Evolutionary conservation across 2,113 vertebrate genomes (phyloP).

Genomic region (Piprites chloris): DNA sequence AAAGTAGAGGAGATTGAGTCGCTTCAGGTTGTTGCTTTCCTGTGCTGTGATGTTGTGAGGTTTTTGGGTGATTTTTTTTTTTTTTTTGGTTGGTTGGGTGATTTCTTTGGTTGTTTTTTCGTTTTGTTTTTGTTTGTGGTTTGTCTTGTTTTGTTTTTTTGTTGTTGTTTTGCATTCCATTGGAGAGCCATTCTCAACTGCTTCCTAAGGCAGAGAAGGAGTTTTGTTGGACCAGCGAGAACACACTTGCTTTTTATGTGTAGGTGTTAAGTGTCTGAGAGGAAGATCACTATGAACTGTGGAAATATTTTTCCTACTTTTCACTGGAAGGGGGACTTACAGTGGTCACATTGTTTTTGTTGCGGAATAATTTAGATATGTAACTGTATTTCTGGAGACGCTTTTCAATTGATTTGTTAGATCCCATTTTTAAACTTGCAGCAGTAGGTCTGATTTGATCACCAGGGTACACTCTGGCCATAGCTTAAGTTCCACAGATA

Average conservation of each 20-base stretch:
- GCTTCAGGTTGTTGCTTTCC: background rate
- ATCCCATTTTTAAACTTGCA: background rate
- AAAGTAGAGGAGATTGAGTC: background rate
- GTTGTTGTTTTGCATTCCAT: background rate
- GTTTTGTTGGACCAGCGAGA: background rate
- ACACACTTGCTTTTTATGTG: background rate
- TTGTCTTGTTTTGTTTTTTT: background rate
- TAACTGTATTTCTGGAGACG: background rate
- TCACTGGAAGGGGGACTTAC: background rate
- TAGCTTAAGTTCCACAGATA: background rate
- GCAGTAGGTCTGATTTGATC: background rate
- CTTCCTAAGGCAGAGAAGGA: background rate
- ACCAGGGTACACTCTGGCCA: background rate
- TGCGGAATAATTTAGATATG: background rate
- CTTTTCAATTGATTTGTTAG: background rate
- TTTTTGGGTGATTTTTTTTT: background rate
- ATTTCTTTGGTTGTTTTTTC: background rate
- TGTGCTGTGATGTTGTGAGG: background rate
- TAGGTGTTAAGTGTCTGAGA: background rate
- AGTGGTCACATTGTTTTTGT: background rate
- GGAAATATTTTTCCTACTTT: background rate
- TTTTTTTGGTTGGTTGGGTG: background rate
- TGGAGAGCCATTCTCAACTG: background rate
- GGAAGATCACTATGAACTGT: background rate
- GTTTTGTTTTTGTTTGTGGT: background rate